A percentile compares a stretch with the other conserved stretches of the same genome.
These are phyloP conservation scores for Octopus bimaculoides DNA, from an alignment of 1,140 invertebrate genomes.

Conservation along the genomic window DNA sequence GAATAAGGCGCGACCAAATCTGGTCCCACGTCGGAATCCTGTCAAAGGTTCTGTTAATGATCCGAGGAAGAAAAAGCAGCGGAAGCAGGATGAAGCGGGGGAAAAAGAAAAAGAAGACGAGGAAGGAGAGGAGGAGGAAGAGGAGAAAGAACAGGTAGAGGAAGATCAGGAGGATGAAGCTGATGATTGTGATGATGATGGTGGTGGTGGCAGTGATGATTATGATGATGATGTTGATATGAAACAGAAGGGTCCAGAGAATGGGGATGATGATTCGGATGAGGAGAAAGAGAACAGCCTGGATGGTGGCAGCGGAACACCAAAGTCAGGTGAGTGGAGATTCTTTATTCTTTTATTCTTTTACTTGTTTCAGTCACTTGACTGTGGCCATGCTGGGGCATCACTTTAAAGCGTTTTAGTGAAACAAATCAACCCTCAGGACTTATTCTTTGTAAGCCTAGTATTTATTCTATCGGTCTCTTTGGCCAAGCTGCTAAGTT, in stretches of 20 bases:
- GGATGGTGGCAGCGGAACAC: neutral
- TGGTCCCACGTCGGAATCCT: too few relatives aligned
- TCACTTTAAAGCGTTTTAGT: too few relatives aligned
- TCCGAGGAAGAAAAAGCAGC: neutral
- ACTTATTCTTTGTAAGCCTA: too few relatives aligned
- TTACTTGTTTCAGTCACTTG: too few relatives aligned
- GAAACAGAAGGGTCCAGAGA: neutral
- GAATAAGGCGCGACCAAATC: too few relatives aligned
- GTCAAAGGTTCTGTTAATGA: neutral
- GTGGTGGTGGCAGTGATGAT: neutral
- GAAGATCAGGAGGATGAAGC: neutral
- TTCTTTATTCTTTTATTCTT: conserved; percentile 16
- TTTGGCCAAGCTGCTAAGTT: too few relatives aligned
- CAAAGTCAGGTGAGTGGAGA: conserved; percentile 17
- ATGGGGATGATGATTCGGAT: neutral
- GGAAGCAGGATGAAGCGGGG: conserved; percentile 46
- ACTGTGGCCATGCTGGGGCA: too few relatives aligned
- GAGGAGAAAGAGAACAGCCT: neutral
- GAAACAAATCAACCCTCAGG: too few relatives aligned
- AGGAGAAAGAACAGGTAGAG: conserved; percentile 3
- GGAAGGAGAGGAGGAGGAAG: conserved; percentile 12
- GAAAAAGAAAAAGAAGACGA: conserved; percentile 30
- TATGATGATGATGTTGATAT: conserved; percentile 2
- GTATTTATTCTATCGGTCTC: too few relatives aligned
- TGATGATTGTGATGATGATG: too few relatives aligned